Evolutionary conservation across 2,113 vertebrate species (phyloP), one percentile per base, ranked within the genome.

Genomic region (Lipophrys pholis): DNA sequence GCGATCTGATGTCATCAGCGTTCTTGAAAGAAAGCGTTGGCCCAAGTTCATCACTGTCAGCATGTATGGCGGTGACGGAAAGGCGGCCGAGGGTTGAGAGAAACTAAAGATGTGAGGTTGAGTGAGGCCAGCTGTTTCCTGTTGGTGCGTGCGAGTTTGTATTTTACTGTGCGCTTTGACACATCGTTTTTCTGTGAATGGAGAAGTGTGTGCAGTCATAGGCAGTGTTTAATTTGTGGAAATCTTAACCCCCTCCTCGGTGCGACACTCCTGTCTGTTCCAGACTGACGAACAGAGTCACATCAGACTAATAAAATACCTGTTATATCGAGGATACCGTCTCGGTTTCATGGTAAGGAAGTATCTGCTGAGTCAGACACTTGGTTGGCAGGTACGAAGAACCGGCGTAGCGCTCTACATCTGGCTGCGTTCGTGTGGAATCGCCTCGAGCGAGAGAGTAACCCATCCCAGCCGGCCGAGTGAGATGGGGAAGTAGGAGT

Each of bases 101-200:
- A 39, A 12, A 41, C 49, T 42, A 46, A 58, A 57, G 4, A 11
- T n/a, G n/a, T 69, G 15, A 65, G 4, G 14, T 53, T n/a, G 8
- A 30, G 17, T 45, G 15, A 42, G 39, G 14, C 39, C 73, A 61
- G 57, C 54, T 78, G 59, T 43, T 83, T 87, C 3, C 59, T 69
- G 73, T 55, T 17, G 5, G 16, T 59, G 7, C 0, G n/a, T 11
- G 51, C 12, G 36, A 50, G n/a, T 45, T 35, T 42, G 11, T 64
- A 8, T 63, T 61, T 70, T 45, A n/a, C 50, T 17, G 8, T 11
- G 36, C 45, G 3, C 16, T 48, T 45, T 56, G 50, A 55, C 1
- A 0, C 11, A 1, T 46, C 17, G 21, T 38, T 3, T 70, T 78
- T 30, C 54, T 64, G 54, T 39, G 48, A 78, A 72, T 62, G 40